A percentile compares a stretch with the other conserved stretches of the same genome.
Evolutionary conservation across 1,140 invertebrate genomes (phyloP).

Genomic region (Microplitis demolitor): DNA sequence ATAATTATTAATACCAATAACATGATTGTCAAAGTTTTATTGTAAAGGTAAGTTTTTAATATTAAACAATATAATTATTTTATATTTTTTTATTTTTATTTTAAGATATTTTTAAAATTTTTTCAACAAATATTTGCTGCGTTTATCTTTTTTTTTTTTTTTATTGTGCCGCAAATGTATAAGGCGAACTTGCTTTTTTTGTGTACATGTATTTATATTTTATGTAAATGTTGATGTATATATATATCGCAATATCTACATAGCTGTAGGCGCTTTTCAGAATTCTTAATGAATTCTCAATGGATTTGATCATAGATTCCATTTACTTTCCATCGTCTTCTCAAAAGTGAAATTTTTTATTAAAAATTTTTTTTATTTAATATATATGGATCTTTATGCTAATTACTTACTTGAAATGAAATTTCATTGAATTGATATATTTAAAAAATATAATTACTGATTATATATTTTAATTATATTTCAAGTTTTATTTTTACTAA

Average conservation of each 20-base stretch:
- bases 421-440: no score
- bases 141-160: background rate
- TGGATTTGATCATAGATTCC: conserved; percentile 11
- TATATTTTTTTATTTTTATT: background rate
- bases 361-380: background rate
- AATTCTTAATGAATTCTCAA: conserved; percentile 31
- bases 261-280: conserved; percentile 33
- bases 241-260: conserved; percentile 15
- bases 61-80: background rate
- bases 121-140: background rate
- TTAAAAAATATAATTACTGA: no score
- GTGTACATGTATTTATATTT: background rate
- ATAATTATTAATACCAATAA: no score
- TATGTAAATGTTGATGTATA: background rate
- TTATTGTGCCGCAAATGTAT: background rate
- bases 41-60: background rate
- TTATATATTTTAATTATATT: no score
- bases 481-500: no score
- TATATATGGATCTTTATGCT: no score
- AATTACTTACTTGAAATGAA: no score
- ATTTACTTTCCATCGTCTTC: conserved; percentile 9
- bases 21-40: background rate
- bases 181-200: background rate
- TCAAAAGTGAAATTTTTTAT: background rate
- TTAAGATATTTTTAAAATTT: background rate